These are phyloP conservation scores for Rhinolophus sinicus DNA, from an alignment of 2,113 vertebrate genomes.

Conservation along the genomic window DNA sequence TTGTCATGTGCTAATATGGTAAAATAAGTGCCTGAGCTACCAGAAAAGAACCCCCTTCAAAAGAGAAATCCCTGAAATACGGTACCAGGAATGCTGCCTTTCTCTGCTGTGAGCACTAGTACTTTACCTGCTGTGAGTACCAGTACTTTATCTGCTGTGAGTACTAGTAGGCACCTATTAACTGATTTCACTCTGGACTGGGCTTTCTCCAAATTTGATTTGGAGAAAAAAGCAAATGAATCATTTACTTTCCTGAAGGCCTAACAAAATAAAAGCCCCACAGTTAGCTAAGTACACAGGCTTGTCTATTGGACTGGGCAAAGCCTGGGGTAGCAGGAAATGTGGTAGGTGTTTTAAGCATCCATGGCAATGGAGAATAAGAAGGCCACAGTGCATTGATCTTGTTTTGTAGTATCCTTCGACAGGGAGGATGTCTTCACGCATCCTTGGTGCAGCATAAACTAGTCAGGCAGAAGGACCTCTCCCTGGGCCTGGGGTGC, in stretches of 20 bases:
- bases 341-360: background rate
- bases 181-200: background rate
- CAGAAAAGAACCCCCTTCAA: conserved; percentile 62
- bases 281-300: background rate
- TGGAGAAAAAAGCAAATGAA: background rate
- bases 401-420: background rate
- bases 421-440: background rate
- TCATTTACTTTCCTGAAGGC: background rate
- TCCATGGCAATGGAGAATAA: background rate
- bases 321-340: background rate
- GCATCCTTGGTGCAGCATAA: background rate
- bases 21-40: conserved; percentile 86
- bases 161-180: background rate
- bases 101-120: background rate
- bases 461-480: background rate
- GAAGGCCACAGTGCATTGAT: background rate
- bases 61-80: conserved; percentile 48
- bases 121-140: background rate
- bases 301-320: background rate
- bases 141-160: background rate
- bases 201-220: conserved; percentile 2
- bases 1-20: conserved; percentile 44
- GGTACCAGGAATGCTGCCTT: background rate
- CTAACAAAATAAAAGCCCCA: background rate
- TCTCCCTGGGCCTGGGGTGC: background rate